These are phyloP conservation scores for Megaceryle alcyon DNA, from an alignment of 2,797 vertebrate species.

Conservation along the genomic window DNA sequence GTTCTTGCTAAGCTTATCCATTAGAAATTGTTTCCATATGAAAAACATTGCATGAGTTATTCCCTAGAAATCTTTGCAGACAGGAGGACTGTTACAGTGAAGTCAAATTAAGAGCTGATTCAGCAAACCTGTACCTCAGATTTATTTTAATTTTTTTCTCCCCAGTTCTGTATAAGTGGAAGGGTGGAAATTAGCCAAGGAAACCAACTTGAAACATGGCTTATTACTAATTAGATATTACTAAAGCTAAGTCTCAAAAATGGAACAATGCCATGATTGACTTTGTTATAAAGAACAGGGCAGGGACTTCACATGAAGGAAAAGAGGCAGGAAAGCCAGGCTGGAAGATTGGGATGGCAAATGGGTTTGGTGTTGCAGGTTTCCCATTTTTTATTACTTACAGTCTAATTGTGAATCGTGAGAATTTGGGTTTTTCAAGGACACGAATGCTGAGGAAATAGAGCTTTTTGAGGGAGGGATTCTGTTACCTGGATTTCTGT, in stretches of 20 bases:
- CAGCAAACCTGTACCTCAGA: neutral
- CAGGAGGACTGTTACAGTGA: neutral
- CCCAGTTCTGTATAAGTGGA: neutral
- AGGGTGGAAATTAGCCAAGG: neutral
- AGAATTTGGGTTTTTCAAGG: neutral
- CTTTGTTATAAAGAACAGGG: neutral
- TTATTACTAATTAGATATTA: neutral
- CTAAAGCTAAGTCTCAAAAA: neutral
- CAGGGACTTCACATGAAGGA: fast-evolving
- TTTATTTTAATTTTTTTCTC: neutral
- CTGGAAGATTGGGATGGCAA: neutral
- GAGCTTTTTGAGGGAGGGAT: neutral
- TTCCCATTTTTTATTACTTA: neutral
- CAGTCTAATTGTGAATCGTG: neutral
- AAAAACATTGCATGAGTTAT: neutral
- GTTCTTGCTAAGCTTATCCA: neutral
- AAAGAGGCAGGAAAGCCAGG: neutral
- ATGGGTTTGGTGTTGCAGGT: neutral
- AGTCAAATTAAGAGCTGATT: neutral
- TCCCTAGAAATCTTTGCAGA: neutral
- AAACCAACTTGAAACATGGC: neutral
- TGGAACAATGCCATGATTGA: neutral
- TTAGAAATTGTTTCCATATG: neutral
- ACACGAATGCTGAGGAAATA: neutral
- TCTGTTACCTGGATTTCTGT: neutral